Evolutionary conservation across 2,888 invertebrate species (phyloP).

Genomic region (Hecatera dysodea): DNA sequence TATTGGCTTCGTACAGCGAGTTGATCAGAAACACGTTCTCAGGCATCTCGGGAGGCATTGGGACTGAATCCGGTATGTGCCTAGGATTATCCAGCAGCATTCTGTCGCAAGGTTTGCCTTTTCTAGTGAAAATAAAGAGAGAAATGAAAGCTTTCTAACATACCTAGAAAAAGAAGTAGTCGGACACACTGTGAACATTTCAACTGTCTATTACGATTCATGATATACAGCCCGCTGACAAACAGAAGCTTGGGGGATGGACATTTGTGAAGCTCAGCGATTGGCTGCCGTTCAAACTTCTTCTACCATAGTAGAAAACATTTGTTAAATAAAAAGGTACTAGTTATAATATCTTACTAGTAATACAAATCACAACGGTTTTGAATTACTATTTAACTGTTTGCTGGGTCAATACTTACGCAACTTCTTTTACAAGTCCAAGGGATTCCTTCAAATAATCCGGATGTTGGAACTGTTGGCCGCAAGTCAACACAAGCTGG

Average conservation of each 20-base stretch:
- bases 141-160: neutral
- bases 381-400: neutral
- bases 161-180: no score
- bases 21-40: slow-evolving; percentile 92
- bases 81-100: slow-evolving; percentile 81
- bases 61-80: slow-evolving; percentile 78
- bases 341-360: no score
- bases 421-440: slow-evolving; percentile 75
- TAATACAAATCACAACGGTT: no score
- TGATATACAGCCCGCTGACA: no score
- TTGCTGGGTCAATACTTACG: slow-evolving; percentile 71
- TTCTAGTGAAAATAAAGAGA: slow-evolving; percentile 60
- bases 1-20: slow-evolving; percentile 90
- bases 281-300: no score
- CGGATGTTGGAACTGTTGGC: slow-evolving; percentile 91
- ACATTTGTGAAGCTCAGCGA: no score
- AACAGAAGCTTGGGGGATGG: no score
- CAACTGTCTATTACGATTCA: no score
- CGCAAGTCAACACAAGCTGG: slow-evolving; percentile 90
- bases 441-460: slow-evolving; percentile 81
- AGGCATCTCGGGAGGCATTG: slow-evolving; percentile 82
- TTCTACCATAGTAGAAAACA: no score
- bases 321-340: no score
- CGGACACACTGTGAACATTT: no score
- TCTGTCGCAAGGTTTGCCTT: slow-evolving; percentile 79